Conservation (phyloP, 2,888 invertebrate species). For the Meganola albula region DNA sequence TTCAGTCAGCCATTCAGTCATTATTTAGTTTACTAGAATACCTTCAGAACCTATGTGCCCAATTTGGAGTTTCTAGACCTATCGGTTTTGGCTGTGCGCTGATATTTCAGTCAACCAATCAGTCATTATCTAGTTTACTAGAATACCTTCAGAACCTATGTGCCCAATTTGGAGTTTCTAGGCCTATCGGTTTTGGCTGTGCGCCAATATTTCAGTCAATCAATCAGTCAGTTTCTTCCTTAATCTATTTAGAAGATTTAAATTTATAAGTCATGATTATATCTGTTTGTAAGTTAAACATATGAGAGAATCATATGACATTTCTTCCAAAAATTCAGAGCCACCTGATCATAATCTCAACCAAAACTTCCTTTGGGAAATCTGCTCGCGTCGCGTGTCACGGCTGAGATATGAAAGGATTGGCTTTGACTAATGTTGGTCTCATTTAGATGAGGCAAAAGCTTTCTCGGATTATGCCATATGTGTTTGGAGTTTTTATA, state of each 20-base stretch:
- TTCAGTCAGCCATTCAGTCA: too few relatives aligned
- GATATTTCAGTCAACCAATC: too few relatives aligned
- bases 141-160: too few relatives aligned
- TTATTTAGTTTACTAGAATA: too few relatives aligned
- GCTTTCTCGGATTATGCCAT: constrained; percentile 24
- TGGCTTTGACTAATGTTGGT: constrained; percentile 28
- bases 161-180: too few relatives aligned
- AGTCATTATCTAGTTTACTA: too few relatives aligned
- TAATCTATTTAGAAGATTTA: neutral
- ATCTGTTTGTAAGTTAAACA: neutral
- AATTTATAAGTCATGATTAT: neutral
- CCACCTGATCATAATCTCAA: constrained; percentile 27
- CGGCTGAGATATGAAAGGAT: constrained; percentile 33
- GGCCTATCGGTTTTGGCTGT: neutral
- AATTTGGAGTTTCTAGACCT: too few relatives aligned
- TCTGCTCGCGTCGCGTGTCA: constrained; percentile 33
- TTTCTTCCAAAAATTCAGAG: constrained; percentile 5
- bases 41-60: too few relatives aligned
- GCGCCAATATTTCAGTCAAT: neutral
- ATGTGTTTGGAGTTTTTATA: too few relatives aligned
- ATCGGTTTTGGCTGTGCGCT: too few relatives aligned
- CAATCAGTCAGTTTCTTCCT: neutral
- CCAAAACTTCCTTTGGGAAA: constrained; percentile 35
- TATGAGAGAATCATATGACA: neutral
- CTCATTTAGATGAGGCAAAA: constrained; percentile 24